phyloP scores from a whole-genome alignment of 2,888 invertebrate species.

The Brachypterus glaber region DNA sequence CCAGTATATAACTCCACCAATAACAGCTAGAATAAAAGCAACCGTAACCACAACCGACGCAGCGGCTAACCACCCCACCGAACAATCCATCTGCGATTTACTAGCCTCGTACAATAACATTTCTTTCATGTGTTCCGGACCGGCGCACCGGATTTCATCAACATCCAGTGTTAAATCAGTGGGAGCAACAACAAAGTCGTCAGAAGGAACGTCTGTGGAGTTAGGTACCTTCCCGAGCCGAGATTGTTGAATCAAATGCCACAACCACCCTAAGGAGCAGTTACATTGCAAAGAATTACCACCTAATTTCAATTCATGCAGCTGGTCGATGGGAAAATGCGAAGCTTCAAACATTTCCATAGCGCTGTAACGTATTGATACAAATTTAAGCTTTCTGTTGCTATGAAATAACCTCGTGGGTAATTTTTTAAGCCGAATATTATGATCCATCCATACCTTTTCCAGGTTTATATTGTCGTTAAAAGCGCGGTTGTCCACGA shows the following conservation, averaged over 20 bases:
- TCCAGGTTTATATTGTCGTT: slow-evolving; percentile 78
- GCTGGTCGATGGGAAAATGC: slow-evolving; percentile 72
- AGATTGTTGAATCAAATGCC: slow-evolving; percentile 52
- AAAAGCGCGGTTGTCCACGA: slow-evolving; percentile 69
- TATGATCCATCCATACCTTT: slow-evolving; percentile 67
- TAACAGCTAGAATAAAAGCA: slow-evolving; percentile 30
- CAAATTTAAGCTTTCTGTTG: slow-evolving; percentile 65
- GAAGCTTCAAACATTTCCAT: slow-evolving; percentile 67
- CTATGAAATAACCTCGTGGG: slow-evolving; percentile 78
- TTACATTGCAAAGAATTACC: slow-evolving; percentile 81
- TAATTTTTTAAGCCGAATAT: slow-evolving; percentile 60
- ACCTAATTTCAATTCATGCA: slow-evolving; percentile 63
- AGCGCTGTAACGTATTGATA: slow-evolving; percentile 68
- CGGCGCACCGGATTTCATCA: slow-evolving; percentile 49
- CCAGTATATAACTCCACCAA: slow-evolving; percentile 33
- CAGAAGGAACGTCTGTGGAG: slow-evolving; percentile 22
- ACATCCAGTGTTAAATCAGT: slow-evolving; percentile 44
- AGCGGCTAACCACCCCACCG: slow-evolving; percentile 52
- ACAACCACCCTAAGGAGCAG: slow-evolving; percentile 79
- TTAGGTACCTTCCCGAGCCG: slow-evolving; percentile 15
- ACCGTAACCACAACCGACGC: slow-evolving; percentile 43
- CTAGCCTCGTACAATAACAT: slow-evolving; percentile 48
- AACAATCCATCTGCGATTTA: slow-evolving; percentile 55
- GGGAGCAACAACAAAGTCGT: slow-evolving; percentile 13
- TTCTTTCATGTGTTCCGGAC: slow-evolving; percentile 48